phyloP scores from a whole-genome alignment of 2,113 vertebrate species.

The Phrynosoma platyrhinos region DNA sequence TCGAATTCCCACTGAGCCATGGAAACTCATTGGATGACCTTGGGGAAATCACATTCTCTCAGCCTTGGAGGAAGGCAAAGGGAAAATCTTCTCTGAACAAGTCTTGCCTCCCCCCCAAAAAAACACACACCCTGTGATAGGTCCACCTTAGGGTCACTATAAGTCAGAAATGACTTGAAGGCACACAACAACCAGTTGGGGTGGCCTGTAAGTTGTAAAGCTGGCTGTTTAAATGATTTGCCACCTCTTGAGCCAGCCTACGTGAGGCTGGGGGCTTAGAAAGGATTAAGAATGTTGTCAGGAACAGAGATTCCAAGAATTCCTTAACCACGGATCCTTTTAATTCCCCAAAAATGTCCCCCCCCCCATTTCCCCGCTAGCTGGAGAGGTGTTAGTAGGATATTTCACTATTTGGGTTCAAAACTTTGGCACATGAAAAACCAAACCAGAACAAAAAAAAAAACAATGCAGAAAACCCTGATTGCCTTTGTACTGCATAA shows the following conservation, averaged over 20 bases:
- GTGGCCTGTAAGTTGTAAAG: conserved; percentile 4
- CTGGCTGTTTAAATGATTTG: conserved; percentile 20
- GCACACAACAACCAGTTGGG: neutral
- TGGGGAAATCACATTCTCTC: too few relatives aligned
- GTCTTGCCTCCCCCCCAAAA: too few relatives aligned
- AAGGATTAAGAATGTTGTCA: conserved; percentile 39
- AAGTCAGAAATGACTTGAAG: too few relatives aligned
- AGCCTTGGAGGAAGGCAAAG: too few relatives aligned
- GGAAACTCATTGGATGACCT: too few relatives aligned
- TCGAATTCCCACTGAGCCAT: too few relatives aligned
- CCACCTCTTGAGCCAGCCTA: conserved; percentile 37
- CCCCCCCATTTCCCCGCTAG: neutral
- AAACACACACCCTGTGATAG: too few relatives aligned
- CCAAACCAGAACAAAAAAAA: too few relatives aligned
- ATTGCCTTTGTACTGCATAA: neutral
- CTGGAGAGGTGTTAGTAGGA: neutral
- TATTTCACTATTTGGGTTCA: neutral
- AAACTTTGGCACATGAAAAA: neutral
- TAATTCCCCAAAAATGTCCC: conserved; percentile 22
- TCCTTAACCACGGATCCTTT: neutral
- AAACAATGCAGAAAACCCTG: too few relatives aligned
- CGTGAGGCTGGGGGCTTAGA: conserved; percentile 28
- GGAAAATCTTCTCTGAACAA: too few relatives aligned
- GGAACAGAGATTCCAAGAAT: conserved; percentile 54
- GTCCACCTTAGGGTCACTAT: too few relatives aligned